Evolutionary conservation across 2,113 vertebrate genomes (phyloP), one percentile per base, ranked within the genome.

Genomic region (Melanostigma gelatinosum): DNA sequence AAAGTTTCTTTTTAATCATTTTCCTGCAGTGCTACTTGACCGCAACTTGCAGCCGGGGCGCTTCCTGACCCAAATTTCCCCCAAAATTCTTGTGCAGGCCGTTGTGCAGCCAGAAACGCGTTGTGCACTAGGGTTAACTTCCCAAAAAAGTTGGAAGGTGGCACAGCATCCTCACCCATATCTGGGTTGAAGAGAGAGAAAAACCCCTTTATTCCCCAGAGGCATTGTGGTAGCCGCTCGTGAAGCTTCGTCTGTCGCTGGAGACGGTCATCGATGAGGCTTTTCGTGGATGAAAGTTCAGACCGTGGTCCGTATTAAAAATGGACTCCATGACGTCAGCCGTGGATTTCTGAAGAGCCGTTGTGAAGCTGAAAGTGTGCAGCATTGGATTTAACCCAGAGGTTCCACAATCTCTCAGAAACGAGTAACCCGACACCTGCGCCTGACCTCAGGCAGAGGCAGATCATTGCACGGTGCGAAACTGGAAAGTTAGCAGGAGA

Each of bases 401-500:
- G 72, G 79, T 57, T 50, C 79, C 18, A 3, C 54, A 27, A 60
- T 8, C 27, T 22, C 44, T 80, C 4, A 55, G 54, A 54, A 29
- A 18, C 18, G 63, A 89, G 88, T 83, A 91, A 93, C 82, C 29
- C 0, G n/a, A 93, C 74, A 78, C 82, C 70, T 27, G 46, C 67
- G 52, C 68, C 46, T 67, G 55, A 58, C 71, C 74, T 46, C 11
- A 2, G n/a, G 60, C n/a, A 32, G 44, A 50, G 61, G 40, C 44
- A 48, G 48, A 72, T 86, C 72, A 85, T 63, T 85, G 86, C 61
- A 89, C 55, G 68, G 85, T 76, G 75, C 36, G 4, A 74, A 22
- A 32, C 57, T 83, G 84, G 89, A 92, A 91, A 91, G 89, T 84
- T 75, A 86, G 87, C n/a, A n/a, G 22, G 50, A 68, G 89, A 80